These are phyloP conservation scores for Thamnaconus septentrionalis DNA, from an alignment of 2,113 vertebrate species.

Conservation along the genomic window DNA sequence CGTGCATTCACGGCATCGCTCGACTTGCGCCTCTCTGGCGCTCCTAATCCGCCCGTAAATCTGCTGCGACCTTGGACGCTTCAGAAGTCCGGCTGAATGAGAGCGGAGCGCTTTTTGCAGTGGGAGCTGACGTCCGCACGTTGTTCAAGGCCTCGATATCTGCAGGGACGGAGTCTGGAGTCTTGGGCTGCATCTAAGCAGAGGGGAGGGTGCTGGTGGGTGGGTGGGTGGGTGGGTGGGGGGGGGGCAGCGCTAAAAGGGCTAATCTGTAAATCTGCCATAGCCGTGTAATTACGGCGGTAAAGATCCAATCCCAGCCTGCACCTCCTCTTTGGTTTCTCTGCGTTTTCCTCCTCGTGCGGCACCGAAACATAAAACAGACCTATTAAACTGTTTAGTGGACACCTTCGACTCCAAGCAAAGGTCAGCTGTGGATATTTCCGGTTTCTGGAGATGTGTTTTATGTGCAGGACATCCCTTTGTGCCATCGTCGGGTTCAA, in stretches of 20 bases:
- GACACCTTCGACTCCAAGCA: no score
- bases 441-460: no score
- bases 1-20: constrained; percentile 40
- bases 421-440: no score
- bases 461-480: no score
- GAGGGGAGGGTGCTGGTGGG: no score
- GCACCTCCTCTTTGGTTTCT: neutral
- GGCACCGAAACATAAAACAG: no score
- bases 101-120: constrained; percentile 6
- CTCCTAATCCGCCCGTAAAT: constrained; percentile 45
- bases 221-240: neutral
- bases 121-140: constrained; percentile 55
- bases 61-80: constrained; percentile 52
- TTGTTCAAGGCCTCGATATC: constrained; percentile 51
- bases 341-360: neutral
- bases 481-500: no score
- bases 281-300: constrained; percentile 54
- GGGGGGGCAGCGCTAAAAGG: constrained; percentile 18
- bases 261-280: constrained; percentile 69
- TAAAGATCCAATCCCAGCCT: constrained; percentile 61
- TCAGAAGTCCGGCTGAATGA: constrained; percentile 47
- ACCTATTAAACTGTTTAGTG: no score
- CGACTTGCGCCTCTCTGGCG: constrained; percentile 9
- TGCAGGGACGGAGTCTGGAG: constrained; percentile 31
- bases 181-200: constrained; percentile 13